A percentile compares a stretch with the other conserved stretches of the same genome.
phyloP scores from a whole-genome alignment of 2,113 vertebrate genomes.

The Antigone vipio region DNA sequence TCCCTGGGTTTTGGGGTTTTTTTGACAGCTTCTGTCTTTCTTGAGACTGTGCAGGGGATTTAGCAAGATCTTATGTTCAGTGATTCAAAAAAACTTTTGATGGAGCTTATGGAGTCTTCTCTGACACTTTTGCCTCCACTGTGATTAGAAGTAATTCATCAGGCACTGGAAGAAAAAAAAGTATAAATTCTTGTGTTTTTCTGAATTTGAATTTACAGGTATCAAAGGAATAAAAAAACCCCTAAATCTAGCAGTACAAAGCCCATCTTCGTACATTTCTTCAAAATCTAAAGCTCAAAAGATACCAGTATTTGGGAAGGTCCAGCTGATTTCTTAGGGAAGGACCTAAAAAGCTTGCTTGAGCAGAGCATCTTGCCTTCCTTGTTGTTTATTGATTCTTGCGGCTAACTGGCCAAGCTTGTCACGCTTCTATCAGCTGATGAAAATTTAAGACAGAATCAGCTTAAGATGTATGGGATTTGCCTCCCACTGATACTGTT shows the following conservation, averaged over 20 bases:
- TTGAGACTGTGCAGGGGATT: background rate
- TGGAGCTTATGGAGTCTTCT: background rate
- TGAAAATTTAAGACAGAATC: background rate
- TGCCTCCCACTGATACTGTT: background rate
- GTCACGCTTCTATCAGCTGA: background rate
- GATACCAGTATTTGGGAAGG: background rate
- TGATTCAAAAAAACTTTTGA: background rate
- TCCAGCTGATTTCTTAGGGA: background rate
- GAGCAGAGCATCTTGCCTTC: background rate
- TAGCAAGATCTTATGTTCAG: background rate
- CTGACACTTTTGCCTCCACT: background rate
- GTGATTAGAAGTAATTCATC: background rate
- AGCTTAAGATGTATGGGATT: background rate
- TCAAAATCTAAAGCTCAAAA: background rate
- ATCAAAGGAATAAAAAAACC: background rate
- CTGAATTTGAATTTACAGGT: background rate
- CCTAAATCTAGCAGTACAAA: background rate
- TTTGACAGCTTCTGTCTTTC: background rate
- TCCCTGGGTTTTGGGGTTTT: background rate
- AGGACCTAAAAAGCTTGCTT: background rate
- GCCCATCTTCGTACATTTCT: background rate
- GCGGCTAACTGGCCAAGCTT: background rate
- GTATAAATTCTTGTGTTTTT: background rate
- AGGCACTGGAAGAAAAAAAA: background rate
- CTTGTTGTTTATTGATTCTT: background rate